These are phyloP conservation scores for Okamejei kenojei DNA, from an alignment of 2,797 vertebrate species.

Conservation along the genomic window DNA sequence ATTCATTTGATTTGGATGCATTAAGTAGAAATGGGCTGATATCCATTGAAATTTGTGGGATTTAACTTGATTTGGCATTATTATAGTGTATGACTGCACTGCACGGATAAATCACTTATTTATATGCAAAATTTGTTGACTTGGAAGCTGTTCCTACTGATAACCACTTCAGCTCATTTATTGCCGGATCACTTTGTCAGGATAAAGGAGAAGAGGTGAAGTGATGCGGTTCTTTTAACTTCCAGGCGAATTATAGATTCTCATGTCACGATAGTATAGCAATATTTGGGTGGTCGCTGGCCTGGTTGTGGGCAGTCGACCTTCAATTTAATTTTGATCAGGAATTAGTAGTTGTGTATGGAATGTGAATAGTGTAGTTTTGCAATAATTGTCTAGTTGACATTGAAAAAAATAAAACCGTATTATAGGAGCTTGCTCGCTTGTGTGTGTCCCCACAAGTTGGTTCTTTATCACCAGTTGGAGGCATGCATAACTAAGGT, in stretches of 20 bases:
- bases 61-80: slow-evolving; percentile 3
- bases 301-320: not conserved
- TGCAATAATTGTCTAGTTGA: not conserved
- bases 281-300: no score
- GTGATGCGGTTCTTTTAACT: not conserved
- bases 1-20: not conserved
- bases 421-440: no score
- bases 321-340: not conserved
- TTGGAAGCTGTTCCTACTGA: not conserved
- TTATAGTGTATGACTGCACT: not conserved
- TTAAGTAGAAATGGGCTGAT: not conserved
- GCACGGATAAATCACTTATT: not conserved
- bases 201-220: not conserved
- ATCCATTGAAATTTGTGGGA: not conserved
- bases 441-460: no score
- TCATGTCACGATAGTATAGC: not conserved
- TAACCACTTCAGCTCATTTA: not conserved
- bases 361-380: not conserved
- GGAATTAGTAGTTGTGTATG: not conserved
- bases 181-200: not conserved
- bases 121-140: not conserved
- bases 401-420: not conserved
- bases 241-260: no score
- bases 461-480: no score
- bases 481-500: not conserved